phyloP scores from a whole-genome alignment of 2,797 vertebrate genomes.

The Pteropus rufus region DNA sequence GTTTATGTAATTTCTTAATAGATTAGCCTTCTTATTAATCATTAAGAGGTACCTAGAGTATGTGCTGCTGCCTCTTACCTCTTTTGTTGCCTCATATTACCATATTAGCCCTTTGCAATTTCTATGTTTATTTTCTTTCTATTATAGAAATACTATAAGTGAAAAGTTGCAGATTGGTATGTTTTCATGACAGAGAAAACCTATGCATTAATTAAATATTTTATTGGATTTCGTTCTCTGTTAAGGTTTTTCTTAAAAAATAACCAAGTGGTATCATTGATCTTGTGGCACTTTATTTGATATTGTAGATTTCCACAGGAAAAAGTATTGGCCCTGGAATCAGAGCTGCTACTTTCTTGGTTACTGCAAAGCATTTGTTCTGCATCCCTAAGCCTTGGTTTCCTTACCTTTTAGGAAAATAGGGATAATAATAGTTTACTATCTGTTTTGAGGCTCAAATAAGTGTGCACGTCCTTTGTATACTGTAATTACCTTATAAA shows the following conservation, averaged over 20 bases:
- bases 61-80: not conserved
- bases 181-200: not conserved
- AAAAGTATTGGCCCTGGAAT: not conserved
- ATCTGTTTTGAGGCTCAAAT: not conserved
- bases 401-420: not conserved
- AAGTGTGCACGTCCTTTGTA: not conserved
- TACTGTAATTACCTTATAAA: not conserved
- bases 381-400: not conserved
- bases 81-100: not conserved
- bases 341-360: not conserved
- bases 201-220: not conserved
- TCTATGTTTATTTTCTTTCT: slow-evolving; percentile 1
- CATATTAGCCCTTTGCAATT: not conserved
- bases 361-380: not conserved
- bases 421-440: not conserved
- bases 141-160: not conserved
- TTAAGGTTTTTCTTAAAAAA: not conserved
- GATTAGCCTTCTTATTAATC: not conserved
- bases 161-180: not conserved
- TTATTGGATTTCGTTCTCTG: not conserved
- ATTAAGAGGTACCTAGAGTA: not conserved
- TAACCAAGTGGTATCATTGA: not conserved
- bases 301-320: not conserved
- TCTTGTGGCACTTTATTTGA: not conserved
- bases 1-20: not conserved